Percentiles rank a stretch among this genome's conserved stretches.
Evolutionary conservation across 2,113 vertebrate genomes (phyloP).

Genomic region (Delphinus delphis): DNA sequence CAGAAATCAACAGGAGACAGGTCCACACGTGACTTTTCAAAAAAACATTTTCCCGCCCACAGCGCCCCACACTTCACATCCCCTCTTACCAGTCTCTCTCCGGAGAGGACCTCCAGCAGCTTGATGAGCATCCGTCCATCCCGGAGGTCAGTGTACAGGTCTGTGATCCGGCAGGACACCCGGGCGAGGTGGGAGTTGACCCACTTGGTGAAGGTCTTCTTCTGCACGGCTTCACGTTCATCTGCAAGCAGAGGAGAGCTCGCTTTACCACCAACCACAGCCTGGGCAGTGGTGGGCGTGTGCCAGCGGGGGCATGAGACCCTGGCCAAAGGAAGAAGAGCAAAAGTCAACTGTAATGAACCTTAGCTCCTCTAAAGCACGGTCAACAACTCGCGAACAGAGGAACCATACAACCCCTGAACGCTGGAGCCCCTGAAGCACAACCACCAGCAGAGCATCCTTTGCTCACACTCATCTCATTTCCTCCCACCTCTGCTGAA

Average conservation of each 20-base stretch:
- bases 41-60: neutral
- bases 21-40: neutral
- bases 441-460: neutral
- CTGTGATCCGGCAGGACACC: slow-evolving; percentile 95
- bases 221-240: slow-evolving; percentile 97
- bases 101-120: slow-evolving; percentile 94
- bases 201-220: slow-evolving; percentile 99
- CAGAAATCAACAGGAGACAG: neutral
- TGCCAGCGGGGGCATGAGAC: neutral
- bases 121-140: slow-evolving; percentile 98
- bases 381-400: neutral
- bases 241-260: slow-evolving; percentile 82
- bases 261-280: neutral
- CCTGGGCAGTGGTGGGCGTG: neutral
- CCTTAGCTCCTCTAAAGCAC: neutral
- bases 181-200: slow-evolving; percentile 96
- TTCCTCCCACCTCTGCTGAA: neutral
- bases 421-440: neutral
- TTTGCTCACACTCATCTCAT: neutral
- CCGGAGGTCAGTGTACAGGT: slow-evolving; percentile 94
- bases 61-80: neutral
- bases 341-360: neutral
- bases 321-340: neutral
- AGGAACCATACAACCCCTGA: neutral
- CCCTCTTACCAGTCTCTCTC: slow-evolving; percentile 92